Evolutionary conservation across 2,113 vertebrate genomes (phyloP).

Genomic region (Aptenodytes forsteri): DNA sequence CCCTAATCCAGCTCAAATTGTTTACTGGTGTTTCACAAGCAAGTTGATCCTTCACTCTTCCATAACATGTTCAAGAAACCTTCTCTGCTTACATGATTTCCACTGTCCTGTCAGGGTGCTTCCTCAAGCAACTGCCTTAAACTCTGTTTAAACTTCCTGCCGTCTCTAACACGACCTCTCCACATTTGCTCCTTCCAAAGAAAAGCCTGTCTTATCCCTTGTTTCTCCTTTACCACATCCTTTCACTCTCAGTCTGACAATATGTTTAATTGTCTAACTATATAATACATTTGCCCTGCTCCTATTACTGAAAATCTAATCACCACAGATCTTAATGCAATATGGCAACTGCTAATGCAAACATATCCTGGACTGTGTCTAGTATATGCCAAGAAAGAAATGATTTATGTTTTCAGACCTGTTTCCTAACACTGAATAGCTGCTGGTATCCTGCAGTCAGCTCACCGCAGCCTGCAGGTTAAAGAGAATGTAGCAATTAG

Average conservation of each 20-base stretch:
- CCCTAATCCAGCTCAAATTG: neutral
- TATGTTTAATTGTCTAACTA: conserved; percentile 32
- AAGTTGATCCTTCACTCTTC: neutral
- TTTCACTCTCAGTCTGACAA: neutral
- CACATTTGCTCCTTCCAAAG: neutral
- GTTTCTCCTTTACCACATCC: neutral
- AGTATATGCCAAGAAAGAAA: neutral
- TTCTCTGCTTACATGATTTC: neutral
- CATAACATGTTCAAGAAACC: neutral
- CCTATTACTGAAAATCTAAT: conserved; percentile 55
- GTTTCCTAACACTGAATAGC: neutral
- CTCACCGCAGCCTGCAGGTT: neutral
- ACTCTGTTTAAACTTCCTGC: conserved; percentile 22
- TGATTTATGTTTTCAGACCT: neutral
- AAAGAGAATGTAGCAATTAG: neutral
- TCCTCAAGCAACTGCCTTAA: neutral
- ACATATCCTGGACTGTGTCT: conserved; percentile 22
- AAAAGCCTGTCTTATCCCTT: neutral
- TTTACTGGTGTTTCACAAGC: neutral
- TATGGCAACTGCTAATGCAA: conserved; percentile 52
- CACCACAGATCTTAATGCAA: conserved; percentile 40
- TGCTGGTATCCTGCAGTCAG: neutral
- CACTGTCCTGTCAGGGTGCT: neutral
- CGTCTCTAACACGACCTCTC: neutral
- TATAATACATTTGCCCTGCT: conserved; percentile 25